Conservation (phyloP, 2,888 invertebrate species). For the Caenorhabditis sp. region DNA sequence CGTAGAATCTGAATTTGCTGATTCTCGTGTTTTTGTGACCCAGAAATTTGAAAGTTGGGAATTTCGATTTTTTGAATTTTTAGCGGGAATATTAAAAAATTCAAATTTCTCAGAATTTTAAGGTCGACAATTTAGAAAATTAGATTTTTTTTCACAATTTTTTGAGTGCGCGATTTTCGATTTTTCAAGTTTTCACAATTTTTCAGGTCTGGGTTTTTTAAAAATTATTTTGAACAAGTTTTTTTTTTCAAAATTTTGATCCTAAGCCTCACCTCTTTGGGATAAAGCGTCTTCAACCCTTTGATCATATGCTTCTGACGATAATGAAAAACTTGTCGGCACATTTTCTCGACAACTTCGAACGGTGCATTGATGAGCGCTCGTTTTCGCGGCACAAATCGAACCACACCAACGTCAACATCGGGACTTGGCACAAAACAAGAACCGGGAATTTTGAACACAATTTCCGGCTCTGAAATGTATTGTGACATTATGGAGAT, state of each 20-base stretch:
- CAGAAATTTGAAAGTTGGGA: too few species aligned
- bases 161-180: too few species aligned
- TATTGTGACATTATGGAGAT: constrained; percentile 94
- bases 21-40: too few species aligned
- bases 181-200: too few species aligned
- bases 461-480: constrained; percentile 83
- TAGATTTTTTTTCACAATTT: background rate
- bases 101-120: too few species aligned
- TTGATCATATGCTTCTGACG: constrained; percentile 80
- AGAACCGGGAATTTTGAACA: constrained; percentile 83
- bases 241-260: background rate
- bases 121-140: too few species aligned
- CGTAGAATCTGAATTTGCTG: too few species aligned
- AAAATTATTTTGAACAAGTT: too few species aligned
- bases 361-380: constrained; percentile 84
- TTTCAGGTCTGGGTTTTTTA: too few species aligned
- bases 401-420: constrained; percentile 94
- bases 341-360: constrained; percentile 84
- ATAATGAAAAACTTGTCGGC: constrained; percentile 85
- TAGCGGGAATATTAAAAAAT: too few species aligned
- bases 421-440: constrained; percentile 93
- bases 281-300: constrained; percentile 68
- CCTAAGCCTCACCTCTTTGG: constrained; percentile 47
- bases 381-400: constrained; percentile 81
- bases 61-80: too few species aligned